Evolutionary conservation across 2,888 invertebrate species (phyloP).

Genomic region (Cephalotes varians): DNA sequence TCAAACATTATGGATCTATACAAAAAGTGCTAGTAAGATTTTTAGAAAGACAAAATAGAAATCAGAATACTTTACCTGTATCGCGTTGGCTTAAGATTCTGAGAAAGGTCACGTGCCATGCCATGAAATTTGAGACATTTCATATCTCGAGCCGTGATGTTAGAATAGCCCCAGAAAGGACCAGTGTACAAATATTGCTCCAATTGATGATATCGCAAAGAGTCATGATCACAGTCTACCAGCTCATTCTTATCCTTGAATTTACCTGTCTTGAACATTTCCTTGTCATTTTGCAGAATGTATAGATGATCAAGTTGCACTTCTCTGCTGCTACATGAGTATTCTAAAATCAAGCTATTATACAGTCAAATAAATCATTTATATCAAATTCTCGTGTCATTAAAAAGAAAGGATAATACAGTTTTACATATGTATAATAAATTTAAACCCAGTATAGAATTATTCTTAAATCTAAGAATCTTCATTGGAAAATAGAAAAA

Average conservation of each 20-base stretch:
- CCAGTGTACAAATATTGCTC: constrained; percentile 85
- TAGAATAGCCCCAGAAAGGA: constrained; percentile 91
- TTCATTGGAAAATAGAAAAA: background rate
- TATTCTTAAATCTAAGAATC: background rate
- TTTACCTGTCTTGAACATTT: constrained; percentile 93
- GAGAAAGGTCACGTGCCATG: constrained; percentile 88
- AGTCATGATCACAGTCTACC: constrained; percentile 85
- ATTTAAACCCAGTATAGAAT: background rate
- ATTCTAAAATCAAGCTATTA: constrained; percentile 83
- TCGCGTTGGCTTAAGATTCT: constrained; percentile 87
- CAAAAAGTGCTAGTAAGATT: constrained; percentile 75
- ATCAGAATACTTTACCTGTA: constrained; percentile 83
- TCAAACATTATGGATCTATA: constrained; percentile 89
- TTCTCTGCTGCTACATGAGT: constrained; percentile 81
- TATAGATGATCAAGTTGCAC: constrained; percentile 91
- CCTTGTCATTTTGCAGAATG: constrained; percentile 93
- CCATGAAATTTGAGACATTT: constrained; percentile 95
- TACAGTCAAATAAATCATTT: constrained; percentile 12
- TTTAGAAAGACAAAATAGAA: constrained; percentile 67
- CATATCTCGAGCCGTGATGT: constrained; percentile 89
- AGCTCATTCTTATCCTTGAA: constrained; percentile 94
- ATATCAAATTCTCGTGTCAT: background rate
- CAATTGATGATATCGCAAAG: constrained; percentile 79
- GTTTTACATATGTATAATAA: background rate
- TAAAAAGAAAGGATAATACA: background rate